Conservation (phyloP, 1,140 invertebrate species). For the Solenopsis invicta region DNA sequence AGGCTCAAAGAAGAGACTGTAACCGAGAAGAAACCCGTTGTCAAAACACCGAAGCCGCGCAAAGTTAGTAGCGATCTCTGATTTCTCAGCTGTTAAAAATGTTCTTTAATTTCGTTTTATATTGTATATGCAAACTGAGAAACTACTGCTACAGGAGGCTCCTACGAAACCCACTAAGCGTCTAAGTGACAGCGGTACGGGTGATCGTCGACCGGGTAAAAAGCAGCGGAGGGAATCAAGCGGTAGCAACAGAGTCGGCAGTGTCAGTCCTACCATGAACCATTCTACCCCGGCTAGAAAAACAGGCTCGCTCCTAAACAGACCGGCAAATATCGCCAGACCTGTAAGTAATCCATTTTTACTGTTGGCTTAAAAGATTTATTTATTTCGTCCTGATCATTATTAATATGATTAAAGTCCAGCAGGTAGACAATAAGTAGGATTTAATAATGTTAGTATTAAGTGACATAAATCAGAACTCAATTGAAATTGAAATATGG, state of each 20-base stretch:
- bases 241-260: constrained; percentile 81
- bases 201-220: constrained; percentile 82
- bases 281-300: constrained; percentile 88
- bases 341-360: constrained; percentile 88
- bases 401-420: not conserved
- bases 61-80: constrained; percentile 80
- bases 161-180: constrained; percentile 83
- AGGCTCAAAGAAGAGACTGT: constrained; percentile 89
- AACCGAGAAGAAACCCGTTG: constrained; percentile 86
- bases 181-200: constrained; percentile 76
- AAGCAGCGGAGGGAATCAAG: constrained; percentile 84
- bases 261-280: constrained; percentile 85
- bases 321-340: constrained; percentile 90
- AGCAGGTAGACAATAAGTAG: not conserved
- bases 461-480: not conserved
- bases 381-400: not conserved
- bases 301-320: constrained; percentile 89
- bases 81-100: constrained; percentile 26
- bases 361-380: not conserved
- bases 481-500: not conserved
- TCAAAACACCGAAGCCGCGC: constrained; percentile 86
- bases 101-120: constrained; percentile 4
- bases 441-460: not conserved
- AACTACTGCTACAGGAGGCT: constrained; percentile 79
- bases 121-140: constrained; percentile 28